Evolutionary conservation across 2,888 invertebrate genomes (phyloP).

Genomic region (Sarcophaga subvicina): DNA sequence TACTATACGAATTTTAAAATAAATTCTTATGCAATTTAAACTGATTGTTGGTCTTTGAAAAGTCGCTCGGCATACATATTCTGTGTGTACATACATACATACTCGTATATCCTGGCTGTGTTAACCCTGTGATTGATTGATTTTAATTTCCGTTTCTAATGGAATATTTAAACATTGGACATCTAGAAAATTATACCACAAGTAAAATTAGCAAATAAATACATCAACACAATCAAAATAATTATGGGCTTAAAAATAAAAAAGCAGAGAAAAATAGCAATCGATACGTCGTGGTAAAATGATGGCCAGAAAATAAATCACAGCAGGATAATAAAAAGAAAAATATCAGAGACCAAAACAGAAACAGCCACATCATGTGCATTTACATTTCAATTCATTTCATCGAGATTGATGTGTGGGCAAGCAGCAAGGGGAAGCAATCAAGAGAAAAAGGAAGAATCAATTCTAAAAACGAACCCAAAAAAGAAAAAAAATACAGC

Average conservation of each 20-base stretch:
- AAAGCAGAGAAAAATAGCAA: constrained; percentile 2
- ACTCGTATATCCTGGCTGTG: not conserved
- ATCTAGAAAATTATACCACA: constrained; percentile 29
- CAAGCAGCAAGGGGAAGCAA: not conserved
- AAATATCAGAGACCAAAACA: not conserved
- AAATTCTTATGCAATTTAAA: constrained; percentile 9
- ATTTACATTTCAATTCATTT: constrained; percentile 52
- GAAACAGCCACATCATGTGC: constrained; percentile 16
- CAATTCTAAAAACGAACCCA: constrained; percentile 36
- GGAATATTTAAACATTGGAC: constrained; percentile 50
- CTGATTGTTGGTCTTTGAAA: not conserved
- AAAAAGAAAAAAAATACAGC: too few relatives aligned
- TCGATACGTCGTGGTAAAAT: constrained; percentile 16
- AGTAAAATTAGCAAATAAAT: constrained; percentile 50
- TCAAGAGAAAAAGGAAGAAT: constrained; percentile 41
- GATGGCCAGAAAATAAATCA: constrained; percentile 39
- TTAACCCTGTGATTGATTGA: constrained; percentile 79
- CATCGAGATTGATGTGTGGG: not conserved
- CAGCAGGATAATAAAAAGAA: constrained; percentile 42
- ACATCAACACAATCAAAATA: constrained; percentile 47
- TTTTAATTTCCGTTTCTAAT: constrained; percentile 80
- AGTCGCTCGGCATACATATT: not conserved
- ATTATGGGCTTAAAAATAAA: constrained; percentile 6
- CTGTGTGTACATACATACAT: not conserved
- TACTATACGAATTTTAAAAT: not conserved